These are phyloP conservation scores for Melanerpes formicivorus DNA, from an alignment of 2,113 vertebrate genomes.

Conservation along the genomic window DNA sequence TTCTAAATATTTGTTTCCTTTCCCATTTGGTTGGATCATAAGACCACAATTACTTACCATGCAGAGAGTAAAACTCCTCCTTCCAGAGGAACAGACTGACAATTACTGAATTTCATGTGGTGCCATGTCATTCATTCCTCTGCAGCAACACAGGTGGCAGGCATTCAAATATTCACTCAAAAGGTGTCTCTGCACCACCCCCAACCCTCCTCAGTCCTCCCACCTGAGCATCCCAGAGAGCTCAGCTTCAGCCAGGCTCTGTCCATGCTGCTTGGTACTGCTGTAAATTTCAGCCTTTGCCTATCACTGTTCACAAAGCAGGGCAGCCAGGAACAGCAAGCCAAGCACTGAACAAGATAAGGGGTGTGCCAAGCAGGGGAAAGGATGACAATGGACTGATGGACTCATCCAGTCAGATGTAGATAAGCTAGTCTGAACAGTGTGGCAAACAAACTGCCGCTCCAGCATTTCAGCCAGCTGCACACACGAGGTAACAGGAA, in stretches of 20 bases:
- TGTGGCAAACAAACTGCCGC: not conserved
- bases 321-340: not conserved
- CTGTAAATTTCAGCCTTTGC: not conserved
- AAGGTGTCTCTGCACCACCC: not conserved
- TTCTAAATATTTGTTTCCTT: not conserved
- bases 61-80: not conserved
- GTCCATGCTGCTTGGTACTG: not conserved
- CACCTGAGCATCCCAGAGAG: rapidly evolving
- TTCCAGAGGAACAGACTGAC: not conserved
- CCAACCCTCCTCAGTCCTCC: not conserved
- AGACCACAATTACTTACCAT: not conserved
- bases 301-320: not conserved
- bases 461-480: not conserved
- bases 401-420: not conserved
- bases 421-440: not conserved
- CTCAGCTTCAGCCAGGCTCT: not conserved
- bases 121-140: not conserved
- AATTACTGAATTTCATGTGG: not conserved
- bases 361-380: not conserved
- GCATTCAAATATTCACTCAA: not conserved
- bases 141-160: not conserved
- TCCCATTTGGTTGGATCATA: not conserved
- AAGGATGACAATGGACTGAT: not conserved
- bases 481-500: not conserved
- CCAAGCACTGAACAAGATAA: not conserved